phyloP scores from a whole-genome alignment of 2,888 invertebrate species.

The Orthonevra nobilis region DNA sequence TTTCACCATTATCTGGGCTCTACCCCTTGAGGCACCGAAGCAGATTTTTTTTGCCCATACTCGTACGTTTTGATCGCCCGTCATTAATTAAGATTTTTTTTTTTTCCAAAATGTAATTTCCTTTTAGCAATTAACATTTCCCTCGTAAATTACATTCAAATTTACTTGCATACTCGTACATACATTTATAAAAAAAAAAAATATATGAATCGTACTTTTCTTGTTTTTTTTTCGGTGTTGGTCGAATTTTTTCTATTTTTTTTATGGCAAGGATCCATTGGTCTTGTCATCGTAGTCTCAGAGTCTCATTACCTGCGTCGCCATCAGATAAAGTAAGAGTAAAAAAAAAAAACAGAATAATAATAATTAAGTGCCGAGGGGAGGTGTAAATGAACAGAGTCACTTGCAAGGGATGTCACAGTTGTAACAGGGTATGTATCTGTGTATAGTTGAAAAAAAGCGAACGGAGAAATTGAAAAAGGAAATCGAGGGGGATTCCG shows the following conservation, averaged over 20 bases:
- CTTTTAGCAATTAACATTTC: slow-evolving; percentile 45
- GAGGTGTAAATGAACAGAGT: neutral
- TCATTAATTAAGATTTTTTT: slow-evolving; percentile 32
- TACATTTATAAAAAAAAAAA: too few species aligned
- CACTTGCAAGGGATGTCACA: too few species aligned
- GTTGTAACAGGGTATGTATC: too few species aligned
- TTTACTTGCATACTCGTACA: too few species aligned
- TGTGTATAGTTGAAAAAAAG: too few species aligned
- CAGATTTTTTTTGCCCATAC: neutral
- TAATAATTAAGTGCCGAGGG: slow-evolving; percentile 7
- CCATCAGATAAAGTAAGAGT: neutral
- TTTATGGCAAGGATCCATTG: neutral
- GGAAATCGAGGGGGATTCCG: too few species aligned
- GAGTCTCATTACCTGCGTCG: slow-evolving; percentile 35
- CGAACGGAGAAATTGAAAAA: too few species aligned
- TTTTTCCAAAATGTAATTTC: slow-evolving; percentile 32
- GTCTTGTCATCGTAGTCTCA: slow-evolving; percentile 11
- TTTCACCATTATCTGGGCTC: too few species aligned
- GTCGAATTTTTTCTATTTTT: too few species aligned
- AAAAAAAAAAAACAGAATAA: slow-evolving; percentile 1
- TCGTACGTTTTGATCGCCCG: slow-evolving; percentile 7
- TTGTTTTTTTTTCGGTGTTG: too few species aligned
- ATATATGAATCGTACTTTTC: too few species aligned
- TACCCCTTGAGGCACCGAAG: neutral
- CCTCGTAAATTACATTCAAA: neutral